A percentile compares a stretch with the other conserved stretches of the same genome.
Evolutionary conservation across 1,140 invertebrate species (phyloP).

Genomic region (Sycophaga agraensis): DNA sequence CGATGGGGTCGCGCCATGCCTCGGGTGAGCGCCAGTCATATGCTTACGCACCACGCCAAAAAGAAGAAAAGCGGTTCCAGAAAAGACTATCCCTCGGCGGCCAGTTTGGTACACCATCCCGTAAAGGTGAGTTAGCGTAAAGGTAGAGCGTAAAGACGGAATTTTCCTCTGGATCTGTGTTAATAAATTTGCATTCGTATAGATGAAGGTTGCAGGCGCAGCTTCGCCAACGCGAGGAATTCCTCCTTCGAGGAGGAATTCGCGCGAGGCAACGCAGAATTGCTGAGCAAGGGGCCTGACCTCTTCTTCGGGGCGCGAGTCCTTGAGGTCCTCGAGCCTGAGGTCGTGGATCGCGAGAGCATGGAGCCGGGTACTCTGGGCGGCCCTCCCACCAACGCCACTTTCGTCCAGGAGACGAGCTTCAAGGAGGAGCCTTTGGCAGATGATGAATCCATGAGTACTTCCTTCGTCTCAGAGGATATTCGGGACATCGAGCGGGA

Average conservation of each 20-base stretch:
- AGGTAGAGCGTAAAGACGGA: no score
- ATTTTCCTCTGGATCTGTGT: no score
- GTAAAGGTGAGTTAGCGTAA: background rate
- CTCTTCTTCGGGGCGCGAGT: slow-evolving; percentile 12
- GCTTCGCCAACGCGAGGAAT: no score
- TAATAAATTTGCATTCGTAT: no score
- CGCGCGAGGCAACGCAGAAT: background rate
- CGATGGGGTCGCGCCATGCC: background rate
- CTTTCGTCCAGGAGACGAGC: background rate
- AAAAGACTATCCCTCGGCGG: slow-evolving; percentile 11
- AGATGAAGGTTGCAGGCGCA: no score
- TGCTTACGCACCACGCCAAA: background rate
- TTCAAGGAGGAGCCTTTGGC: background rate
- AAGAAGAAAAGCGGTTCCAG: background rate
- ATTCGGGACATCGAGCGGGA: slow-evolving; percentile 7
- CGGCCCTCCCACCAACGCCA: background rate
- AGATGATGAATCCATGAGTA: background rate
- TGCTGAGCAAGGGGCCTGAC: background rate
- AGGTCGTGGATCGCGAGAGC: slow-evolving; percentile 7
- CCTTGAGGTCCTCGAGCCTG: slow-evolving; percentile 19
- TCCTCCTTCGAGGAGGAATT: slow-evolving; percentile 9
- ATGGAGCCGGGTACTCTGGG: background rate
- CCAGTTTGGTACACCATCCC: background rate
- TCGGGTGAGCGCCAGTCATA: background rate
- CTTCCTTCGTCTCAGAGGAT: slow-evolving; percentile 5